phyloP scores from a whole-genome alignment of 1,140 invertebrate genomes.

The Platorchestia sp. region DNA sequence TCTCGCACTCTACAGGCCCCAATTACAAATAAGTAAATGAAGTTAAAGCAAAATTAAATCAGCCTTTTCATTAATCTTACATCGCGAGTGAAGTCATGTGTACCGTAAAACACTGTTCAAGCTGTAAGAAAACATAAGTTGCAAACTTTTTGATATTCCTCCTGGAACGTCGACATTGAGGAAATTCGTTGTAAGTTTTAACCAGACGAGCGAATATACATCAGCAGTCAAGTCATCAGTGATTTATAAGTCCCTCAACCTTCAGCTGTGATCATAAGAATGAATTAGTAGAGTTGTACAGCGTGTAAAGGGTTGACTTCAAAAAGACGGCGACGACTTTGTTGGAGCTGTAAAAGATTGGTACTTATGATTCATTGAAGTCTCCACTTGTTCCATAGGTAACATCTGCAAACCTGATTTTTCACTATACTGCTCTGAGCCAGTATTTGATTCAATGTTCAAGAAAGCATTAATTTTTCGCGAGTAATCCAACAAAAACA shows the following conservation, averaged over 20 bases:
- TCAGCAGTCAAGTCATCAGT: neutral
- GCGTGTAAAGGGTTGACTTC: neutral
- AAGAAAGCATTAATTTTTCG: too few relatives aligned
- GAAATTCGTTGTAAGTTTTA: neutral
- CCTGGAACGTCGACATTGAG: neutral
- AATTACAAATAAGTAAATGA: too few relatives aligned
- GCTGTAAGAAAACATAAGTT: neutral
- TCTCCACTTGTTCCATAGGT: neutral
- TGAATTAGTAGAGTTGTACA: neutral
- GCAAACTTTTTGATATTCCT: neutral
- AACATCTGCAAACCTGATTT: neutral
- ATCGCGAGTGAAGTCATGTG: too few relatives aligned
- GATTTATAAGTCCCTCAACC: neutral
- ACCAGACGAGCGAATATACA: neutral
- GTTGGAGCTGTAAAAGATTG: neutral
- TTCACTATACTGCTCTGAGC: neutral
- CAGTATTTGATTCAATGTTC: neutral
- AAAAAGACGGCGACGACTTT: neutral
- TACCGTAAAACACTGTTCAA: too few relatives aligned
- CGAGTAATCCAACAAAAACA: too few relatives aligned
- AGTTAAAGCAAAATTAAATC: too few relatives aligned
- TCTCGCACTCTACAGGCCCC: too few relatives aligned
- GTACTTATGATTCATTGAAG: neutral
- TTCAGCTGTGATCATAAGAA: neutral
- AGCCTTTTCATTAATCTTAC: too few relatives aligned